A percentile compares a stretch with the other conserved stretches of the same genome.
Evolutionary conservation across 2,113 vertebrate species (phyloP).

Genomic region (Enhydra lutris): DNA sequence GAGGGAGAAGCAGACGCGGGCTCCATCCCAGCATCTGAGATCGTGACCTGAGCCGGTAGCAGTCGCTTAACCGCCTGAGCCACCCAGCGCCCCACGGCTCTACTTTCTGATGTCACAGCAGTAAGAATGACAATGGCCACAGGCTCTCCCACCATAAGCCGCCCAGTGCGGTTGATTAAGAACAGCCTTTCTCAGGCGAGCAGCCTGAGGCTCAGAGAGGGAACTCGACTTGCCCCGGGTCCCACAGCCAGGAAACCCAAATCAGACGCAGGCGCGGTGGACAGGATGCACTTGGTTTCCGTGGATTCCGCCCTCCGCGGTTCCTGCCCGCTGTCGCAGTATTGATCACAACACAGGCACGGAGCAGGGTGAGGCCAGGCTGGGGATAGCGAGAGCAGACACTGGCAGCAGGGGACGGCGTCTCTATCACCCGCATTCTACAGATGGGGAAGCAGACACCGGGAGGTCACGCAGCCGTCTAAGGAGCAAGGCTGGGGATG

Average conservation of each 20-base stretch:
- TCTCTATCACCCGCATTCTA: background rate
- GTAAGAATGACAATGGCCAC: background rate
- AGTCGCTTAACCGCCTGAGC: no score
- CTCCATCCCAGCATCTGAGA: background rate
- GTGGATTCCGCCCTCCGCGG: rapidly evolving
- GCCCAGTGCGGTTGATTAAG: rapidly evolving
- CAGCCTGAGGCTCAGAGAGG: background rate
- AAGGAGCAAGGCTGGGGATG: background rate
- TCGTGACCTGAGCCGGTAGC: background rate
- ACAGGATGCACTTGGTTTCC: rapidly evolving
- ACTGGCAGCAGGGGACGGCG: rapidly evolving
- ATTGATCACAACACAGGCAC: rapidly evolving
- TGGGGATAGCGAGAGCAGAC: background rate
- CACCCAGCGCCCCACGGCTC: background rate
- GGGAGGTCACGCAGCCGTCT: background rate
- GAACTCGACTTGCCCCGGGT: background rate
- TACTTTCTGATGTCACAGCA: background rate
- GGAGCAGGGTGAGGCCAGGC: no score
- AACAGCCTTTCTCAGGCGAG: background rate
- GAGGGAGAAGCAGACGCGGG: background rate
- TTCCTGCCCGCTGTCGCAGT: rapidly evolving
- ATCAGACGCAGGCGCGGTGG: rapidly evolving
- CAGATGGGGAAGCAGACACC: background rate
- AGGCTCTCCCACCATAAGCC: rapidly evolving
- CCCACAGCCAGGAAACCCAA: background rate